A percentile compares a stretch with the other conserved stretches of the same genome.
Evolutionary conservation across 2,113 vertebrate species (phyloP).

Genomic region (Porphyrio hochstetteri): DNA sequence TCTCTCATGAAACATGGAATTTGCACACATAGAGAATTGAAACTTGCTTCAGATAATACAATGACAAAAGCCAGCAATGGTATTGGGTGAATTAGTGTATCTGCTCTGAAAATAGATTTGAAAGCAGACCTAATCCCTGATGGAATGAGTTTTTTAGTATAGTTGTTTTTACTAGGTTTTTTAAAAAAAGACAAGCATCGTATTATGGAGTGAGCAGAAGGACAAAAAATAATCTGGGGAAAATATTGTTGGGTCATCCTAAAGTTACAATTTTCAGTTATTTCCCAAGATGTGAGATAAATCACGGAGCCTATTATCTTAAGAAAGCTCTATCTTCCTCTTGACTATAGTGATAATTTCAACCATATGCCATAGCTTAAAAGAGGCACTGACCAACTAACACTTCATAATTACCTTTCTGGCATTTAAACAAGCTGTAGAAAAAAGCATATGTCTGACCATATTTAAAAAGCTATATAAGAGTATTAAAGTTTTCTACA

Average conservation of each 20-base stretch:
- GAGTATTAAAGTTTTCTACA: conserved; percentile 37
- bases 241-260: neutral
- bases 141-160: neutral
- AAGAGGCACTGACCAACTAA: conserved; percentile 27
- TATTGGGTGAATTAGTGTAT: neutral
- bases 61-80: neutral
- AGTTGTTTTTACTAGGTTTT: neutral
- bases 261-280: neutral
- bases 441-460: neutral
- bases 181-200: neutral
- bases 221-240: neutral
- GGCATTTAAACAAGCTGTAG: conserved; percentile 38
- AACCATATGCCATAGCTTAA: conserved; percentile 1
- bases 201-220: neutral
- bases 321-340: conserved; percentile 20
- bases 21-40: neutral
- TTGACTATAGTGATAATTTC: conserved; percentile 42
- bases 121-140: neutral
- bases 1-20: neutral
- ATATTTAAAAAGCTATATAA: conserved; percentile 21
- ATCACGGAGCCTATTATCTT: neutral
- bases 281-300: conserved; percentile 11
- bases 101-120: neutral
- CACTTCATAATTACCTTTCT: conserved; percentile 60
- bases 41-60: neutral